Percentiles rank a stretch among this genome's conserved stretches.
phyloP scores from a whole-genome alignment of 53 echinoderm and acorn worm genomes.

The Holothuria scabra region DNA sequence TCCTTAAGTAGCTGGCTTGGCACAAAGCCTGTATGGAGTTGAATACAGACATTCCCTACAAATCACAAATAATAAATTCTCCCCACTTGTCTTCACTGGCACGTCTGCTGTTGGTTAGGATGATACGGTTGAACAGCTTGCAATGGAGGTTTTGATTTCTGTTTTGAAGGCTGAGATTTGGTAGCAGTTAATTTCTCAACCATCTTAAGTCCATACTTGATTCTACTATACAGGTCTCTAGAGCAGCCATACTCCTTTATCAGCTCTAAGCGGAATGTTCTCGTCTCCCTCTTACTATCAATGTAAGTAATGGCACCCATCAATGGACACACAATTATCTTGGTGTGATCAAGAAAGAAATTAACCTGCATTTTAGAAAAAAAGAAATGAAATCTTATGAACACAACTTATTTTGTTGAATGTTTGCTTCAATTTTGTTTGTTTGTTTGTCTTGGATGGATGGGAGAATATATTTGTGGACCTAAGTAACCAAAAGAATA shows the following conservation, averaged over 20 bases:
- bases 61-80: neutral
- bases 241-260: constrained; percentile 84
- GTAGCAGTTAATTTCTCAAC: constrained; percentile 60
- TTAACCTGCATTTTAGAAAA: constrained; percentile 72
- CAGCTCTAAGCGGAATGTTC: constrained; percentile 73
- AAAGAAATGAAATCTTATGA: neutral
- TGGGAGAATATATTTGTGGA: too few species aligned
- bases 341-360: constrained; percentile 95
- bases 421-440: too few species aligned
- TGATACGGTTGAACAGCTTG: neutral
- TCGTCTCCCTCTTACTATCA: constrained; percentile 71
- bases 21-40: too few species aligned
- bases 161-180: constrained; percentile 31
- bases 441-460: too few species aligned
- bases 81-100: neutral
- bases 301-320: constrained; percentile 94
- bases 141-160: neutral
- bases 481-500: too few species aligned
- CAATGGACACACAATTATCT: constrained; percentile 86
- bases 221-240: constrained; percentile 61
- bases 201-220: constrained; percentile 82
- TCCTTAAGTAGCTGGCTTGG: too few species aligned
- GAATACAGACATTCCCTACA: too few species aligned
- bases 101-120: constrained; percentile 3
- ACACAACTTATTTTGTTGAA: neutral